Evolutionary conservation across 2,113 vertebrate genomes (phyloP).

Genomic region (Tachycineta bicolor): DNA sequence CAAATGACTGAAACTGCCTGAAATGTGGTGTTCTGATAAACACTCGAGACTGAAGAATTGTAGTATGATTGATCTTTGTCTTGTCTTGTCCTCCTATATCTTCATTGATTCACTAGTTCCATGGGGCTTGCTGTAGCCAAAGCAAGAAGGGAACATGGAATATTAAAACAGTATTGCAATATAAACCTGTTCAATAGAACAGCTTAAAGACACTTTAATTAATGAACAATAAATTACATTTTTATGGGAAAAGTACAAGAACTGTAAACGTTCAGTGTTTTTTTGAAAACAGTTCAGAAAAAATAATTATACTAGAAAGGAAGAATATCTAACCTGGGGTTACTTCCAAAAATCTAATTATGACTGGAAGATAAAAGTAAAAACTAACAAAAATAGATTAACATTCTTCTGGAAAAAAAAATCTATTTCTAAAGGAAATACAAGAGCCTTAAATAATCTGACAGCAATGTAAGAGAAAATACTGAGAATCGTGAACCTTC

Average conservation of each 20-base stretch:
- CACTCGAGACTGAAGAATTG: neutral
- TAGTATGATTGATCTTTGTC: neutral
- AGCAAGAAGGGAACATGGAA: neutral
- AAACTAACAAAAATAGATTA: neutral
- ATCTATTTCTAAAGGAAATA: neutral
- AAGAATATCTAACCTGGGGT: neutral
- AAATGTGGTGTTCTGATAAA: neutral
- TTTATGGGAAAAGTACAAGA: neutral
- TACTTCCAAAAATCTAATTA: neutral
- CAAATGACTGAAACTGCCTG: neutral
- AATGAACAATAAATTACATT: neutral
- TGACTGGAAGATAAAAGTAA: neutral
- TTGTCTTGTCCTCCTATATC: neutral
- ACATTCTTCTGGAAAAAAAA: neutral
- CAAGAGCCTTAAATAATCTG: neutral
- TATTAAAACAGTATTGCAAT: neutral
- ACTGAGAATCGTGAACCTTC: neutral
- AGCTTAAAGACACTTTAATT: neutral
- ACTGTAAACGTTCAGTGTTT: neutral
- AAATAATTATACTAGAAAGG: neutral
- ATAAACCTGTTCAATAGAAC: neutral
- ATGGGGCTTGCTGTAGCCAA: neutral
- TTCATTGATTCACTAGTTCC: neutral
- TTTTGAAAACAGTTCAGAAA: neutral
- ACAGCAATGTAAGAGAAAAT: neutral